phyloP scores from a whole-genome alignment of 2,888 invertebrate species.

The Blastobasis adustella region DNA sequence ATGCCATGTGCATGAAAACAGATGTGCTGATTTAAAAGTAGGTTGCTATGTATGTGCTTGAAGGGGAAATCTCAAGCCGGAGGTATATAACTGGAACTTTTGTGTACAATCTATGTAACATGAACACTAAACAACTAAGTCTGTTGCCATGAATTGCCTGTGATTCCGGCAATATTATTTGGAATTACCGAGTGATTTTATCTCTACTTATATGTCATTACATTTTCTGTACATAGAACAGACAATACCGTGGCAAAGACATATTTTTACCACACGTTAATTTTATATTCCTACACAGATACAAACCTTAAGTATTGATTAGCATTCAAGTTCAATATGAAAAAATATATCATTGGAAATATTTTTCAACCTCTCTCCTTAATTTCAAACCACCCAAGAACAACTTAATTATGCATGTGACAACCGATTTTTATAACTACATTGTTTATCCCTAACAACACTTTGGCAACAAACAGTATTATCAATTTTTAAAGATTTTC shows the following conservation, averaged over 20 bases:
- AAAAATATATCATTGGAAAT: constrained; percentile 75
- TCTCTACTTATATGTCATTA: no score
- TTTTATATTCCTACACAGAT: constrained; percentile 70
- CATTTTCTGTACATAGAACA: constrained; percentile 18
- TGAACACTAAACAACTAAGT: constrained; percentile 72
- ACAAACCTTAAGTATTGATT: constrained; percentile 71
- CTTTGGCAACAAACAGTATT: constrained; percentile 75
- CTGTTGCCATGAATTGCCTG: constrained; percentile 48
- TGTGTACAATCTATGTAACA: constrained; percentile 68
- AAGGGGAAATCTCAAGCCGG: constrained; percentile 51
- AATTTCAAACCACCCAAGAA: constrained; percentile 69
- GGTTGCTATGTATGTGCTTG: constrained; percentile 51
- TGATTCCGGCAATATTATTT: not conserved
- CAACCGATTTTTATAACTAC: constrained; percentile 72
- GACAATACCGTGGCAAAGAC: constrained; percentile 47
- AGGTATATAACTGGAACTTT: constrained; percentile 42
- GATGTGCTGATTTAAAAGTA: constrained; percentile 25
- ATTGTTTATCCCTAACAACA: constrained; percentile 69
- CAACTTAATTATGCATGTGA: constrained; percentile 72
- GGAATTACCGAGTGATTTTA: no score
- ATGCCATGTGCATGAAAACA: constrained; percentile 18
- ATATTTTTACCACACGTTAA: constrained; percentile 66
- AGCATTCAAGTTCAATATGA: constrained; percentile 72
- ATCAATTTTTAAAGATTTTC: constrained; percentile 39
- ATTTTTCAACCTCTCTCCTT: constrained; percentile 70